Evolutionary conservation across 2,888 invertebrate species (phyloP).

Genomic region (Corythucha ciliata): DNA sequence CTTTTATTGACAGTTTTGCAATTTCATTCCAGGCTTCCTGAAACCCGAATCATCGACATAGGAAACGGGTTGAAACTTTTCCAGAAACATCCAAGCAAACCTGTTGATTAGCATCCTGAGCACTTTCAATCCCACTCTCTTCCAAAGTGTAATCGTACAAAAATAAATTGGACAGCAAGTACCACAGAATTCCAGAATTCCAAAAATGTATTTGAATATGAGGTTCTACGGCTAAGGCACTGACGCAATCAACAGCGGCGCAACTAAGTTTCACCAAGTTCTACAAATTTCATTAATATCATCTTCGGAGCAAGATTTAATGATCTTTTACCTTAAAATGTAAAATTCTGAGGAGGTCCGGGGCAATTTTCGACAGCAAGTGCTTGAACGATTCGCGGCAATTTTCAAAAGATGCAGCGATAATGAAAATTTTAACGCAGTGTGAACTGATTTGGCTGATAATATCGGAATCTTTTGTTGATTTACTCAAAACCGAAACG

Average conservation of each 20-base stretch:
- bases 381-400: slow-evolving; percentile 81
- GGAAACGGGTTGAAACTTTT: background rate
- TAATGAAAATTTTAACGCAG: slow-evolving; percentile 90
- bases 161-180: slow-evolving; percentile 79
- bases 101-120: slow-evolving; percentile 74
- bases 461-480: slow-evolving; percentile 66
- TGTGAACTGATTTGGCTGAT: slow-evolving; percentile 78
- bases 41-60: slow-evolving; percentile 23
- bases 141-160: slow-evolving; percentile 95
- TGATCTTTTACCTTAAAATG: slow-evolving; percentile 60
- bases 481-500: slow-evolving; percentile 75
- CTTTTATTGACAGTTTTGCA: slow-evolving; percentile 75
- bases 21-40: slow-evolving; percentile 88
- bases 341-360: slow-evolving; percentile 75
- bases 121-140: slow-evolving; percentile 86
- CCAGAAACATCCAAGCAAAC: slow-evolving; percentile 33
- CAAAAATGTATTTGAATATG: slow-evolving; percentile 75
- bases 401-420: slow-evolving; percentile 85
- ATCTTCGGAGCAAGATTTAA: slow-evolving; percentile 1
- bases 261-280: slow-evolving; percentile 73
- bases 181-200: slow-evolving; percentile 83
- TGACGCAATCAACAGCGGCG: slow-evolving; percentile 83
- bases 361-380: slow-evolving; percentile 68
- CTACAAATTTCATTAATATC: slow-evolving; percentile 43
- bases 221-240: slow-evolving; percentile 76